Conservation (phyloP, 2,113 vertebrate genomes). For the Indicator indicator region DNA sequence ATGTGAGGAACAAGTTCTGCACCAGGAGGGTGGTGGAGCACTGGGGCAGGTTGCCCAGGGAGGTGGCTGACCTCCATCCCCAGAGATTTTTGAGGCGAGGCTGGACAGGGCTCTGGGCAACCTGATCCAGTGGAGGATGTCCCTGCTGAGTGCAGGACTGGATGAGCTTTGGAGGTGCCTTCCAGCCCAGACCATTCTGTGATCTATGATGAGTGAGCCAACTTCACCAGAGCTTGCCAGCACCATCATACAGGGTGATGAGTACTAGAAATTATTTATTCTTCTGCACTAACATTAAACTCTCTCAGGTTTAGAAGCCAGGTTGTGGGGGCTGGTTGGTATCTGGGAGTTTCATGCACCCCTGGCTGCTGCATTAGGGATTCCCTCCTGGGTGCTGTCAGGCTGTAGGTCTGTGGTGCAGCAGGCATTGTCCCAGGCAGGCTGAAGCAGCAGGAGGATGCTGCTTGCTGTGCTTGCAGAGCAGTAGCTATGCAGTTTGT, state of each 20-base stretch:
- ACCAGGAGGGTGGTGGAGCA: no score
- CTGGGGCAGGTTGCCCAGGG: no score
- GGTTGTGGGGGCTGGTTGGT: neutral
- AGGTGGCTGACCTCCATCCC: no score
- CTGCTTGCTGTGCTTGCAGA: neutral
- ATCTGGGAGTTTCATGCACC: neutral
- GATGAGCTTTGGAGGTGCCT: no score
- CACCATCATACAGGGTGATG: neutral
- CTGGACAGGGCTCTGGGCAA: no score
- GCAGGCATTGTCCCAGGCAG: neutral
- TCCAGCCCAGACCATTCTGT: no score
- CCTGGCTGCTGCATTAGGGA: neutral
- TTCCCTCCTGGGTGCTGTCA: neutral
- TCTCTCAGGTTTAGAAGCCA: neutral
- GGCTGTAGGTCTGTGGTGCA: neutral
- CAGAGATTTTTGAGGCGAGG: no score
- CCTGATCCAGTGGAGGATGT: no score
- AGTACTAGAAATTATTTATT: neutral
- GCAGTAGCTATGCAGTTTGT: neutral
- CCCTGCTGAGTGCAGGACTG: no score
- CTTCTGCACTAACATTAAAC: neutral
- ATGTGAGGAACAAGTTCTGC: no score
- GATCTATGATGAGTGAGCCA: neutral
- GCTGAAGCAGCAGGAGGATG: neutral
- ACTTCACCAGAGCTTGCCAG: rapidly evolving